These are phyloP conservation scores for Bursaphelenchus mucronatus DNA, from an alignment of 1,140 invertebrate species.

Conservation along the genomic window DNA sequence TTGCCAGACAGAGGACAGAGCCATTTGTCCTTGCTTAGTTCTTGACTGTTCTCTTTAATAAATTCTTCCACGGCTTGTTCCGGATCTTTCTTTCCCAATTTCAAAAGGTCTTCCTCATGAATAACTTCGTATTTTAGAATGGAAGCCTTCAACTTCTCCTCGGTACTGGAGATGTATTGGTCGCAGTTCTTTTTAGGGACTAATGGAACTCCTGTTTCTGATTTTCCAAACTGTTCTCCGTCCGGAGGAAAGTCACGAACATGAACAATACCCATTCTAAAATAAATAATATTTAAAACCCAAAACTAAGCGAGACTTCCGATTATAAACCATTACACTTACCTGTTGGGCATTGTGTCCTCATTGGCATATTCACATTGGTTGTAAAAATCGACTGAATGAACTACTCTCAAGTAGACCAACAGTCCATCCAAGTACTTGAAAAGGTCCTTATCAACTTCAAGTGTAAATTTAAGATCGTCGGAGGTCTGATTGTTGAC, in stretches of 20 bases:
- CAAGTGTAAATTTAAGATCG: conserved; percentile 68
- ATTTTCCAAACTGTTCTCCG: conserved; percentile 66
- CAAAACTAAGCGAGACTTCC: neutral
- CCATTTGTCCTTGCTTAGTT: conserved; percentile 95
- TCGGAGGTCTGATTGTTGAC: conserved; percentile 64
- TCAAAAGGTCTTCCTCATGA: conserved; percentile 75
- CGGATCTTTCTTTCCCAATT: conserved; percentile 79
- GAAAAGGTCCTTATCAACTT: conserved; percentile 72
- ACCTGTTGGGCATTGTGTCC: conserved; percentile 96
- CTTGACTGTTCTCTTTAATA: conserved; percentile 79
- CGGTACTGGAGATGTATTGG: conserved; percentile 75
- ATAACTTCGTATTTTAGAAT: conserved; percentile 70
- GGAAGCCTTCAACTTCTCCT: conserved; percentile 82
- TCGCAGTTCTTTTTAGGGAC: conserved; percentile 61
- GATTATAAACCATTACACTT: conserved; percentile 10
- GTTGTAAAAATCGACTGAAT: conserved; percentile 98
- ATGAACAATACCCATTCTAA: conserved; percentile 87
- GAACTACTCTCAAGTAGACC: conserved; percentile 88
- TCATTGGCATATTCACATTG: conserved; percentile 98
- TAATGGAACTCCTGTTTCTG: conserved; percentile 46
- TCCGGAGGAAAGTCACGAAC: conserved; percentile 73
- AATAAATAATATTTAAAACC: conserved; percentile 1
- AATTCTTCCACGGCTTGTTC: conserved; percentile 90
- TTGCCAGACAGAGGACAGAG: conserved; percentile 95
- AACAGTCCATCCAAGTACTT: conserved; percentile 74